phyloP scores from a whole-genome alignment of 1,140 invertebrate species.

The Drosophila sp. region DNA sequence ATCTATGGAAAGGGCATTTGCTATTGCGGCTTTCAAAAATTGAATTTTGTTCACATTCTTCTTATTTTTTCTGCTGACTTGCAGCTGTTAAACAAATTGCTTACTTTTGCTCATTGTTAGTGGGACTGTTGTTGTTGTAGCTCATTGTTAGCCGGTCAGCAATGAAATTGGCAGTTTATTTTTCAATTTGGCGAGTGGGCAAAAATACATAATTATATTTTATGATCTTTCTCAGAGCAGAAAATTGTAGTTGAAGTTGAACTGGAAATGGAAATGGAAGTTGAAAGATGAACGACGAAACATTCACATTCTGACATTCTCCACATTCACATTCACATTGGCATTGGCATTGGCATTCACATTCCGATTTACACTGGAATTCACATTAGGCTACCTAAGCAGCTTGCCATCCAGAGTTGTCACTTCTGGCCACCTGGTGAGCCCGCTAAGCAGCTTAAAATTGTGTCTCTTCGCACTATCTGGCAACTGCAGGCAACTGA shows the following conservation, averaged over 20 bases:
- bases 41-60: slow-evolving; percentile 23
- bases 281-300: not conserved
- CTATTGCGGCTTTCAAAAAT: not conserved
- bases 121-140: slow-evolving; percentile 51
- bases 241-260: slow-evolving; percentile 64
- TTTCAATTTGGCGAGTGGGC: slow-evolving; percentile 62
- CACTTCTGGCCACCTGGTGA: slow-evolving; percentile 5
- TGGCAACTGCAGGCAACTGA: slow-evolving; percentile 11
- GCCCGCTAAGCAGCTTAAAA: slow-evolving; percentile 41
- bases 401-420: slow-evolving; percentile 11
- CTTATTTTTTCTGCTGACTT: slow-evolving; percentile 71
- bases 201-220: slow-evolving; percentile 78
- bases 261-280: too few species aligned
- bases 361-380: slow-evolving; percentile 8
- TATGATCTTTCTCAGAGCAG: slow-evolving; percentile 58
- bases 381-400: slow-evolving; percentile 32
- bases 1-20: slow-evolving; percentile 20
- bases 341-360: slow-evolving; percentile 3
- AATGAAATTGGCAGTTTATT: slow-evolving; percentile 81
- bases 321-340: not conserved
- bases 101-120: slow-evolving; percentile 67
- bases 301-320: slow-evolving; percentile 6
- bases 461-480: slow-evolving; percentile 3
- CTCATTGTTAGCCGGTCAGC: slow-evolving; percentile 76
- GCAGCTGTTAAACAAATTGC: slow-evolving; percentile 81